Base-by-base conservation (phyloP, 2,113 vertebrate genomes). In the Corythornis cristatus region DNA sequence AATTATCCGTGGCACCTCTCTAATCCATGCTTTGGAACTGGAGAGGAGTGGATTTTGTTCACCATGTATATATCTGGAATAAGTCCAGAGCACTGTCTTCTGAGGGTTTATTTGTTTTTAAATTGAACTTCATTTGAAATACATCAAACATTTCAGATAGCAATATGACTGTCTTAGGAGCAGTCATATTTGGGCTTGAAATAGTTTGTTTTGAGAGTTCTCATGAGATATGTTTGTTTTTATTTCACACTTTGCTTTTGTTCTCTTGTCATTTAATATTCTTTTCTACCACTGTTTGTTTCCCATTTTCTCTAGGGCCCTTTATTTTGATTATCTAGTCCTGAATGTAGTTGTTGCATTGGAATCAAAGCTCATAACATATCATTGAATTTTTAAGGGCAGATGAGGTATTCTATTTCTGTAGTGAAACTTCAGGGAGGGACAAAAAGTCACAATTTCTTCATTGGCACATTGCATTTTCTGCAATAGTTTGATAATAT, bases 161-260 rank as follows among this genome's bases (percentile, higher is more conserved):
- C 1, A 0, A 74, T 58, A 65, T 75, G 86, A 60, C 77, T 95
- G 77, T 40, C 96, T 77, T 78, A 89, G 90, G 92, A 86, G 79
- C 71, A 76, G 45, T 83, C 67, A 9, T 75, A 79, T 62, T 93
- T 88, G 77, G 90, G 83, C 89, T 97, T 2, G 22, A 74, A 95
- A 75, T 81, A 64, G 76, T 25, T 95, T 85, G 37, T 91, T 94
- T 89, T 77, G 61, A 78, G 66, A 85, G 42, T 88, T 95, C 90
- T 95, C 92, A 93, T 86, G 95, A 91, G 61, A 88, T n/a, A 40
- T 12, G 18, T 80, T 94, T 95, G 83, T 87, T 97, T 96, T 96
- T 62, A 43, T 94, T 96, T 94, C 88, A 64, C 85, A 90, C 95
- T 93, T 93, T 95, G 87, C 95, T 95, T 96, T 94, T 93, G 91